A percentile compares a stretch with the other conserved stretches of the same genome.
phyloP scores from a whole-genome alignment of 2,797 vertebrate genomes.

The Falco concolor region DNA sequence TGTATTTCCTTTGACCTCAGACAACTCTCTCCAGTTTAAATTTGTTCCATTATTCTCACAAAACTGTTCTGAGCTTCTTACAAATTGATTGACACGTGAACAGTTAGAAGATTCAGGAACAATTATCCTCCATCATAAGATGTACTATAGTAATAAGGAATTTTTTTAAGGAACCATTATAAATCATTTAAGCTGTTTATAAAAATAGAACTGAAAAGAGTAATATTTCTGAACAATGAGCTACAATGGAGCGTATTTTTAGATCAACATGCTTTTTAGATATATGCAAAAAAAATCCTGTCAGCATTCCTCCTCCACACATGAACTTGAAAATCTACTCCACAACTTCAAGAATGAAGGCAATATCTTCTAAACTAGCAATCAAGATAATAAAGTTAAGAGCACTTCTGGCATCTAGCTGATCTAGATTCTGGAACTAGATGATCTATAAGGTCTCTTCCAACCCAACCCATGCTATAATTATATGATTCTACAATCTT shows the following conservation, averaged over 20 bases:
- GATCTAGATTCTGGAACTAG: too few species aligned
- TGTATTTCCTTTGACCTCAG: neutral
- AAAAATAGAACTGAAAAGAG: constrained; percentile 56
- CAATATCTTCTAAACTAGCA: neutral
- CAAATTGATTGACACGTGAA: constrained; percentile 8
- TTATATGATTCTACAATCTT: neutral
- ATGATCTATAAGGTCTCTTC: too few species aligned
- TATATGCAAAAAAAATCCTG: constrained; percentile 21
- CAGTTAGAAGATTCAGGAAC: constrained; percentile 27
- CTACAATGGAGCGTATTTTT: constrained; percentile 54
- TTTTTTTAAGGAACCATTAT: constrained; percentile 26
- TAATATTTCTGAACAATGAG: constrained; percentile 44
- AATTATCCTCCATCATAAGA: constrained; percentile 35
- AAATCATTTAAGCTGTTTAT: constrained; percentile 24
- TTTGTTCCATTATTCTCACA: neutral
- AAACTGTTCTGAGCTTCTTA: constrained; percentile 19
- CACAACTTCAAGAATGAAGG: constrained; percentile 31
- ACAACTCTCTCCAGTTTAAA: neutral
- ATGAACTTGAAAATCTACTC: constrained; percentile 32
- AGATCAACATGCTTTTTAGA: constrained; percentile 20
- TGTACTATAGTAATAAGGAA: constrained; percentile 1
- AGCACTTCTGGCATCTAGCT: neutral
- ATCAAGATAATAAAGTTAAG: neutral
- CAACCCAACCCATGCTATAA: too few species aligned
- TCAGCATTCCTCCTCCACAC: neutral